These are phyloP conservation scores for Arctia plantaginis DNA, from an alignment of 2,888 invertebrate genomes.

Conservation along the genomic window DNA sequence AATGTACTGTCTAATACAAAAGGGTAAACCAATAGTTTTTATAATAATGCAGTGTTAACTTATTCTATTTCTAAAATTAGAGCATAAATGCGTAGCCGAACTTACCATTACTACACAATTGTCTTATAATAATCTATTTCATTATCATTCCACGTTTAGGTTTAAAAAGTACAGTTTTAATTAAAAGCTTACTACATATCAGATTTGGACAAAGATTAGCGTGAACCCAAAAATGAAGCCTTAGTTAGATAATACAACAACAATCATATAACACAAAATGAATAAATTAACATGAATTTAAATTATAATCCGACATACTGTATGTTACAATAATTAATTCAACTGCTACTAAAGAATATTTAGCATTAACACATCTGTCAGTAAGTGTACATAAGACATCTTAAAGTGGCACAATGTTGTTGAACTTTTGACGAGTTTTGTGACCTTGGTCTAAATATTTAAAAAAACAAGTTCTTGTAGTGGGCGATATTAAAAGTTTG, in stretches of 20 bases:
- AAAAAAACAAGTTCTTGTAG: slow-evolving; percentile 50
- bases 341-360: slow-evolving; percentile 12
- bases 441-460: slow-evolving; percentile 66
- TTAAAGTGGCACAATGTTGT: slow-evolving; percentile 37
- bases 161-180: background rate
- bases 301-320: slow-evolving; percentile 9
- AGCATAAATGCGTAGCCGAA: background rate
- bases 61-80: background rate
- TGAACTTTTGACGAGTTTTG: slow-evolving; percentile 50
- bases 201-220: background rate
- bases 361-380: slow-evolving; percentile 26
- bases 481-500: slow-evolving; percentile 62
- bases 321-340: slow-evolving; percentile 14
- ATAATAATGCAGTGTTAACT: background rate
- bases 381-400: slow-evolving; percentile 40
- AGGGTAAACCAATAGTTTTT: background rate
- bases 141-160: background rate
- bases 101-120: background rate
- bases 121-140: background rate
- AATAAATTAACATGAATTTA: slow-evolving; percentile 14
- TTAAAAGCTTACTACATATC: background rate
- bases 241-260: slow-evolving; percentile 5
- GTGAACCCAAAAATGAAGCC: background rate
- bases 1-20: slow-evolving; percentile 22
- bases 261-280: background rate